phyloP scores from a whole-genome alignment of 2,113 vertebrate genomes.

The Stegostoma tigrinum region DNA sequence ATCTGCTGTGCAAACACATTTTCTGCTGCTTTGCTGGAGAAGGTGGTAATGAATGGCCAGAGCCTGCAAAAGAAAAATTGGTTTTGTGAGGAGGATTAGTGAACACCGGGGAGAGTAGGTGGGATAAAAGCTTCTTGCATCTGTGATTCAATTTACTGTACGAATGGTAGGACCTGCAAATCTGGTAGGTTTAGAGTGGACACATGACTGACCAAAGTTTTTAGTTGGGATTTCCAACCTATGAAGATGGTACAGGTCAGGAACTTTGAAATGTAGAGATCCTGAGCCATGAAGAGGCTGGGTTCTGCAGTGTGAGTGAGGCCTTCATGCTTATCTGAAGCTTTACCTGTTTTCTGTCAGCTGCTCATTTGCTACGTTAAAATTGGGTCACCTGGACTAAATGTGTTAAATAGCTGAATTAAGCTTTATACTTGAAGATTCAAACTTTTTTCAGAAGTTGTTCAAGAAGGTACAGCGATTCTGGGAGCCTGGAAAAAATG shows the following conservation, averaged over 20 bases:
- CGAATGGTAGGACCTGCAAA: not conserved
- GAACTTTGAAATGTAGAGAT: not conserved
- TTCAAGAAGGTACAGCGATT: not conserved
- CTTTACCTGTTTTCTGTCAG: not conserved
- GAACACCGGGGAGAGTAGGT: not conserved
- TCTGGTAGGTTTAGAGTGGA: not conserved
- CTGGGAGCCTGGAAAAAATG: not conserved
- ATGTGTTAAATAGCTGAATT: not conserved
- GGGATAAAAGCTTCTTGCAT: not conserved
- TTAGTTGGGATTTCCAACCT: not conserved
- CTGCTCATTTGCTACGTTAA: not conserved
- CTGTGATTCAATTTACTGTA: not conserved
- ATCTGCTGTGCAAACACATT: not conserved
- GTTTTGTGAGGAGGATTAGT: not conserved
- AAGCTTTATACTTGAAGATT: constrained; percentile 27
- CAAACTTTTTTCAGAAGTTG: not conserved
- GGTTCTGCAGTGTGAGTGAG: not conserved
- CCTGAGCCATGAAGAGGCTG: not conserved
- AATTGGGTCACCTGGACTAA: not conserved
- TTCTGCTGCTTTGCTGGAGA: not conserved
- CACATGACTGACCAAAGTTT: not conserved
- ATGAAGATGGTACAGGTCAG: not conserved
- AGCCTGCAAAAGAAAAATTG: not conserved
- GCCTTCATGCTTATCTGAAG: not conserved
- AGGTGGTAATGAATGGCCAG: too few species aligned